Evolutionary conservation across 2,888 invertebrate genomes (phyloP).

Genomic region (Aromia moschata): DNA sequence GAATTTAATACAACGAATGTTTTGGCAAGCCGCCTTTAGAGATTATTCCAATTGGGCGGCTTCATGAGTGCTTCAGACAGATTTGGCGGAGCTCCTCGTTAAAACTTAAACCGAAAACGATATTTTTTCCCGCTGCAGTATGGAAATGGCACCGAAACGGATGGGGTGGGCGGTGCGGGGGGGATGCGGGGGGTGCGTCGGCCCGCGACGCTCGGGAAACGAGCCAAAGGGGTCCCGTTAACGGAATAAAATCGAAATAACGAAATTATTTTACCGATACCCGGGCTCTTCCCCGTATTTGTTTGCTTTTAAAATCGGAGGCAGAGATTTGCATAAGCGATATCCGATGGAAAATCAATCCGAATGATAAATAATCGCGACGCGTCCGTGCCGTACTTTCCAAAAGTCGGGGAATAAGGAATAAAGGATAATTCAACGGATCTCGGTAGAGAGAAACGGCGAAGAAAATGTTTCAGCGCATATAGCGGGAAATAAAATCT

Average conservation of each 20-base stretch:
- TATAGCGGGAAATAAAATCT: no score
- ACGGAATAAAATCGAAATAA: slow-evolving; percentile 8
- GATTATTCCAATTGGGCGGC: no score
- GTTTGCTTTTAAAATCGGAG: slow-evolving; percentile 12
- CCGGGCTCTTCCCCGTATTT: not conserved
- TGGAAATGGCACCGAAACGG: no score
- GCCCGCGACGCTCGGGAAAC: not conserved
- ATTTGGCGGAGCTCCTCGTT: no score
- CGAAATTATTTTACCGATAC: not conserved
- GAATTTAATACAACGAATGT: no score
- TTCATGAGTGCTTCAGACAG: no score
- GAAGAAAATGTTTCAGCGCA: no score
- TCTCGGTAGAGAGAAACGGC: no score
- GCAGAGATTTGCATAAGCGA: slow-evolving; percentile 22
- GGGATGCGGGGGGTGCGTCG: not conserved
- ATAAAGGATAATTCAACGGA: not conserved
- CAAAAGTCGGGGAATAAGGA: not conserved
- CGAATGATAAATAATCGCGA: slow-evolving; percentile 18
- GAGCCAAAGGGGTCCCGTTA: not conserved
- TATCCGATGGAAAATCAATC: slow-evolving; percentile 21
- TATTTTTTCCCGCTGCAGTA: no score
- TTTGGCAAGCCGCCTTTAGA: no score
- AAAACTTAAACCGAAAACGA: no score
- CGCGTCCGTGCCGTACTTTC: not conserved
- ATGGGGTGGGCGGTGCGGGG: no score